These are phyloP conservation scores for Nannoperca obscura DNA, from an alignment of 2,797 vertebrate genomes.

Conservation along the genomic window DNA sequence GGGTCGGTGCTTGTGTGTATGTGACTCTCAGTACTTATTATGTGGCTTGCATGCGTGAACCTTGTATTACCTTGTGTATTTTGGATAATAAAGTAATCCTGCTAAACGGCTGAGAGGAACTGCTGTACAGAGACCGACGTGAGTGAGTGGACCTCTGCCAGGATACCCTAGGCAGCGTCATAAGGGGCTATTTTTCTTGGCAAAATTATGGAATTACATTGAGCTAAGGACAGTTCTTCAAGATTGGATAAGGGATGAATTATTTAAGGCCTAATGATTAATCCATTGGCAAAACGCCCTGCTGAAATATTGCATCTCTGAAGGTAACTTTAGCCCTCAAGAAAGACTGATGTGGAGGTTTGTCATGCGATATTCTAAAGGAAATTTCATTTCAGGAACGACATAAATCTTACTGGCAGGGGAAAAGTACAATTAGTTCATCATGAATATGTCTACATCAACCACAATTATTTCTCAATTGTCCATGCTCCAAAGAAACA, in stretches of 20 bases:
- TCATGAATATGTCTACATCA: slow-evolving; percentile 56
- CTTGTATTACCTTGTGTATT: slow-evolving; percentile 30
- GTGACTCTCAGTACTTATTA: background rate
- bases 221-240: slow-evolving; percentile 65
- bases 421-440: slow-evolving; percentile 65
- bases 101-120: slow-evolving; percentile 20
- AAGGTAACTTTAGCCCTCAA: slow-evolving; percentile 82
- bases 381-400: slow-evolving; percentile 67
- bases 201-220: slow-evolving; percentile 67
- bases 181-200: slow-evolving; percentile 51
- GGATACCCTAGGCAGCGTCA: slow-evolving; percentile 33
- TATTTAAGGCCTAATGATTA: slow-evolving; percentile 77
- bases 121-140: background rate
- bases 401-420: slow-evolving; percentile 78
- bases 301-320: slow-evolving; percentile 69
- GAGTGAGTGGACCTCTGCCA: slow-evolving; percentile 33
- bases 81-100: slow-evolving; percentile 14
- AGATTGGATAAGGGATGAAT: slow-evolving; percentile 75
- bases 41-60: slow-evolving; percentile 13
- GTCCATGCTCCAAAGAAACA: slow-evolving; percentile 38
- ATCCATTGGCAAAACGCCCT: slow-evolving; percentile 66
- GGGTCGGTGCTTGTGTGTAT: background rate
- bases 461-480: slow-evolving; percentile 59
- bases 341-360: slow-evolving; percentile 81
- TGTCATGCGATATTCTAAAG: slow-evolving; percentile 71